phyloP scores from a whole-genome alignment of 2,888 invertebrate species.

The Limulus polyphemus region DNA sequence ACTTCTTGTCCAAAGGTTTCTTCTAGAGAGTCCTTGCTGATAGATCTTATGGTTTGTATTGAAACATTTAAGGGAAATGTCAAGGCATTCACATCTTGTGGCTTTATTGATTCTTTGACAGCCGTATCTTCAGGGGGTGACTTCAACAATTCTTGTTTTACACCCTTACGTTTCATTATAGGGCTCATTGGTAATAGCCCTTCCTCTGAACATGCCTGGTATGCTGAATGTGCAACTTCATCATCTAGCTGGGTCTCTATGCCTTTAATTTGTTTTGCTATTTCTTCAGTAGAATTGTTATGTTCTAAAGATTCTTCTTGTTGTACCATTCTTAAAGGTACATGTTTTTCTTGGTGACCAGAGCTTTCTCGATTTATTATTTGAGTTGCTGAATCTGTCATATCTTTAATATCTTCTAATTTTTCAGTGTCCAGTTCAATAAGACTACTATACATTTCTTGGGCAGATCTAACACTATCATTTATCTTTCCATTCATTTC shows the following conservation, averaged over 20 bases:
- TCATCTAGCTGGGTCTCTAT: neutral
- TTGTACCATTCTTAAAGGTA: too few relatives aligned
- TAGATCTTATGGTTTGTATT: too few relatives aligned
- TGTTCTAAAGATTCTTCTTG: too few relatives aligned
- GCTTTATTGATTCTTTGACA: slow-evolving; percentile 22
- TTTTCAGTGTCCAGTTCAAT: neutral
- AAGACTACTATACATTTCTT: slow-evolving; percentile 3
- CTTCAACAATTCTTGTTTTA: slow-evolving; percentile 29
- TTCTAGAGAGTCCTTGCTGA: too few relatives aligned
- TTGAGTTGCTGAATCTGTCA: neutral
- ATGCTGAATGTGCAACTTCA: neutral
- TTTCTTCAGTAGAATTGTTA: too few relatives aligned
- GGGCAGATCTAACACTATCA: slow-evolving; percentile 3
- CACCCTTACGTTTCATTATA: slow-evolving; percentile 26
- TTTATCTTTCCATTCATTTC: slow-evolving; percentile 16
- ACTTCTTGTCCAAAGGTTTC: too few relatives aligned
- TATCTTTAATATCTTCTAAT: neutral
- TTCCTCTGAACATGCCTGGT: slow-evolving; percentile 1
- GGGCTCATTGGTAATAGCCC: slow-evolving; percentile 25
- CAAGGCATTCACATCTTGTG: slow-evolving; percentile 21
- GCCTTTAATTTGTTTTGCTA: too few relatives aligned
- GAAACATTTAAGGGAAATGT: slow-evolving; percentile 6
- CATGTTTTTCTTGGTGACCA: too few relatives aligned
- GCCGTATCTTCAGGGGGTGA: slow-evolving; percentile 8
- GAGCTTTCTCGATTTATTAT: too few relatives aligned